Evolutionary conservation across 2,888 invertebrate genomes (phyloP), one percentile per base, ranked within the genome.

Genomic region (Pheosia tremula): DNA sequence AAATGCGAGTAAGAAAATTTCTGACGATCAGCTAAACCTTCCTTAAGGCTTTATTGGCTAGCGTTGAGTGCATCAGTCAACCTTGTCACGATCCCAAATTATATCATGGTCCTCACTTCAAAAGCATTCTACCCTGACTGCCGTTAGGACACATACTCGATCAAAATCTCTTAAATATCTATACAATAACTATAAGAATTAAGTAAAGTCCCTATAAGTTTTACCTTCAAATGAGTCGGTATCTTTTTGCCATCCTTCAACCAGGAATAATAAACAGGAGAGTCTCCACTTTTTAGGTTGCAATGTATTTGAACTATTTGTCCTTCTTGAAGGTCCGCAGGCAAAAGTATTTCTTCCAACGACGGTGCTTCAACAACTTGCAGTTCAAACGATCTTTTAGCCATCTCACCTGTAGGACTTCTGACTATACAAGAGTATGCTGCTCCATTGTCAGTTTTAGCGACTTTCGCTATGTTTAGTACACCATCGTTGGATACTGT

Each of bases 231-330:
- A 80, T 94, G 92, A 55, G 94, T 90, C 0, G 96, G 94, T 74
- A 96, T 95, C 64, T 95, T 95, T 82, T 94, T 94, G 56, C 95
- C 95, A 83, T 96, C 96, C 78, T 96, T 96, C 78, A 95, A 90
- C 96, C 96, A 96, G 8, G 95, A 94, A 75, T 96, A 96, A 86
- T 95, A 95, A 58, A 96, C 95, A 4, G 96, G 96, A 68, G 96
- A 95, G 83, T 96, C 96, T 11, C 96, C 96, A 61, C 95, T 94
- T 73, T 96, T 97, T 61, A 97, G 94, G 74, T 96, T 96, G 84
- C 97, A 97, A 64, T 97, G 96, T 71, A 98, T 97, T 86, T 97
- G 96, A 62, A 97, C 97, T 74, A 98, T 95, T 83, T 97, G 96
- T 56, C 97, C 97, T 92, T 98, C 96, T 88, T 97, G 97, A 24